These are phyloP conservation scores for Phyllostomus hastatus DNA, from an alignment of 2,113 vertebrate genomes.

Conservation along the genomic window DNA sequence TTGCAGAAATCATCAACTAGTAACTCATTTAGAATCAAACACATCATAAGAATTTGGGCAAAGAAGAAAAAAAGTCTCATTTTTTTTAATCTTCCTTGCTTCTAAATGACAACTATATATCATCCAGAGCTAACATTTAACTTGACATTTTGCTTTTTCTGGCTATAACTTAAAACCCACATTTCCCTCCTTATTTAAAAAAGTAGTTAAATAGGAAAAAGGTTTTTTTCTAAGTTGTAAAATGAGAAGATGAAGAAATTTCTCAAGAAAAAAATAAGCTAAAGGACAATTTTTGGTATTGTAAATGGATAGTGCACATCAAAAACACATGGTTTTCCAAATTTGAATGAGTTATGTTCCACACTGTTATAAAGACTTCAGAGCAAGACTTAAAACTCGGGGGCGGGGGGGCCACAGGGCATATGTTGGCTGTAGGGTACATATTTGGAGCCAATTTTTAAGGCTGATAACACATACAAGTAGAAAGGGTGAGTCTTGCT, in stretches of 20 bases:
- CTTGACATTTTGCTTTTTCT: constrained; percentile 53
- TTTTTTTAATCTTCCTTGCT: not conserved
- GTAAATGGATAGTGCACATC: not conserved
- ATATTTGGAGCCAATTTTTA: not conserved
- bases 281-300: constrained; percentile 44
- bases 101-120: constrained; percentile 48
- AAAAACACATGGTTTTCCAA: constrained; percentile 12
- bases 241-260: constrained; percentile 48
- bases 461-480: not conserved
- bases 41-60: not conserved
- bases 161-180: constrained; percentile 40
- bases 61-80: not conserved
- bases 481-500: not conserved
- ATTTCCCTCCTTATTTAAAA: not conserved
- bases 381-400: not conserved
- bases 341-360: not conserved
- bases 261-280: constrained; percentile 22
- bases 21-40: not conserved
- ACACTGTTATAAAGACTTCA: not conserved
- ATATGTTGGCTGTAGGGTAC: not conserved
- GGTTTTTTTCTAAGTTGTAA: constrained; percentile 24
- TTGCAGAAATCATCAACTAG: not conserved
- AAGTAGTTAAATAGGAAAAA: constrained; percentile 40
- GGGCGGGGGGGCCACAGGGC: not conserved
- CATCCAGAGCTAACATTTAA: constrained; percentile 41